Conservation (phyloP, 2,888 invertebrate species). For the Chaetogeoica ovagalla region DNA sequence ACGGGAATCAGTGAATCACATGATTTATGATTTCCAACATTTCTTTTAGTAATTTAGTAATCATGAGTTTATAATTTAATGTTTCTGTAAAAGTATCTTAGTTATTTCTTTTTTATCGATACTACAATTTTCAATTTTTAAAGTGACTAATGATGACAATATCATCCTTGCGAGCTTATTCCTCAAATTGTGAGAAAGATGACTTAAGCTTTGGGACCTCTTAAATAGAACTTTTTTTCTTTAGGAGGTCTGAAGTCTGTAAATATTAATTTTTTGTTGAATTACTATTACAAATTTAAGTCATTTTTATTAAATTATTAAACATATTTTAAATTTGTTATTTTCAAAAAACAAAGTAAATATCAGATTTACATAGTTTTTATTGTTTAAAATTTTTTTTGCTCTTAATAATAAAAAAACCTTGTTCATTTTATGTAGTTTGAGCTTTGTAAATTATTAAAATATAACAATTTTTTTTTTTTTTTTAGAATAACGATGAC, state of each 20-base stretch:
- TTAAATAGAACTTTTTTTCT: conserved; percentile 4
- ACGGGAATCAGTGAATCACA: too few relatives aligned
- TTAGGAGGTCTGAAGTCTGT: conserved; percentile 38
- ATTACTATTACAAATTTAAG: too few relatives aligned
- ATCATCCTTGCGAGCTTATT: conserved; percentile 45
- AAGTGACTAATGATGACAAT: conserved; percentile 36
- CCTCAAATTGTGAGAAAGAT: conserved; percentile 13
- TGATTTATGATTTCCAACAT: too few relatives aligned
- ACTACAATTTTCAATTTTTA: background rate
- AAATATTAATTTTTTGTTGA: too few relatives aligned
- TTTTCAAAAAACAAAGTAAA: background rate
- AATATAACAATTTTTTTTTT: background rate
- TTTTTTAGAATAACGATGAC: conserved; percentile 21
- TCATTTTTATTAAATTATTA: too few relatives aligned
- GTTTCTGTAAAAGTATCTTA: too few relatives aligned
- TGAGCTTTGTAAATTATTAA: too few relatives aligned
- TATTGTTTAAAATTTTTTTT: background rate
- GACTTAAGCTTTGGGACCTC: conserved; percentile 30
- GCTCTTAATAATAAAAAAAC: too few relatives aligned
- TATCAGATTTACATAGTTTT: background rate
- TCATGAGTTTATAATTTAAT: too few relatives aligned
- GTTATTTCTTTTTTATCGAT: too few relatives aligned
- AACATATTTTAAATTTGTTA: background rate
- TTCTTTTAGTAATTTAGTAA: too few relatives aligned
- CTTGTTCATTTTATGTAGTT: too few relatives aligned